Base-by-base conservation (phyloP, 1,140 invertebrate species). In the Cataglyphis hispanica region DNA sequence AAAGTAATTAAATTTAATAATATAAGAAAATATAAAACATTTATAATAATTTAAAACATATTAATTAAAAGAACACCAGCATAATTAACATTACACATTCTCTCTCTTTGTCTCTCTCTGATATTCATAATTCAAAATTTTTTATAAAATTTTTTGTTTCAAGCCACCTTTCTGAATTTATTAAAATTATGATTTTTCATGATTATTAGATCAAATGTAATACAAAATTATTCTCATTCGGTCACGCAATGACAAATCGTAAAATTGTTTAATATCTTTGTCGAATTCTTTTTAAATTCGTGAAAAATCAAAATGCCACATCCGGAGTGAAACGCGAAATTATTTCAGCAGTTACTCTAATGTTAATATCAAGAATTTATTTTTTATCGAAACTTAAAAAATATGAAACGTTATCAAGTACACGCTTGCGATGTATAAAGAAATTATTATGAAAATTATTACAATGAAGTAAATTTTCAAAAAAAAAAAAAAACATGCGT, bases 191-290 rank as follows among this genome's bases (percentile, higher is more conserved):
- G 40, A 76, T 43, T 43, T 76, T 31, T 40, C 37, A 5, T 40
- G 1, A 43, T 10, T 43, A 22, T 13, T 61, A 61, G 7, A 2
- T 58, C n/a, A 37, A 37, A 13, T 58, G 3, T 16, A 16, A 31
- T 27, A 43, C 16, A 6, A 72, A 88, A 87, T 70, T 87, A 58
- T 31, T 63, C 50, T 77, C 66, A 22, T 66, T 31, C 11, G n/a
- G n/a, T n/a, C n/a, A 31, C 50, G 60, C 10, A 76, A 87, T 78
- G 72, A 84, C 63, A 58, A 88, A 87, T 88, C 70, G 77, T 86
- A 76, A 86, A 88, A 86, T 86, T 84, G 85, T 86, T 86, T 86
- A 58, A 86, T 60, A 43, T 56, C 64, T 72, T 58, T 84, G 66
- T 58, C 40, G 0, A 8, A 43, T 40, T 76, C 16, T 40, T 13